Base-by-base conservation (phyloP, 1,140 invertebrate genomes). In the Ceratina japonica region DNA sequence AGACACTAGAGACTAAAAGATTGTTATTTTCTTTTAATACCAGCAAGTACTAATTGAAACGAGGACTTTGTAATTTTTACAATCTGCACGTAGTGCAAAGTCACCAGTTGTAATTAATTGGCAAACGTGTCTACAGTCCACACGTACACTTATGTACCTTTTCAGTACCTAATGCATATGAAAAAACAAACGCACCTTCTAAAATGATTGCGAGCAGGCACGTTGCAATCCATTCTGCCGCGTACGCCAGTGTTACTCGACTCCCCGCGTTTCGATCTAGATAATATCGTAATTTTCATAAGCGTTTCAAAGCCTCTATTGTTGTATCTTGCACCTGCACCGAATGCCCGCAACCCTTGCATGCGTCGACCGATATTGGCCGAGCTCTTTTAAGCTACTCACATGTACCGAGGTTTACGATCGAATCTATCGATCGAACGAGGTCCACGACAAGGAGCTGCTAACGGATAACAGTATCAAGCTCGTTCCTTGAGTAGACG, bases 271-370 rank as follows among this genome's bases (percentile, higher is more conserved):
- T 22, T 13, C 74, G 68, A 78, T 78, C 70, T 24, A 78, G 75
- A 78, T 63, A 72, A 71, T 72, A 63, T 56, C 59, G 51, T 78
- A 72, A 78, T 71, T 72, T 73, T 73, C 61, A 51, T 58, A 56
- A 73, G 70, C 52, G 61, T 73, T 51, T 73, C 51, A 24, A 56
- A 44, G 61, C 68, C 51, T n/a, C 70, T 51, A 79, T 73, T 79
- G 69, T 79, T 73, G 59, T 73, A 73, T 51, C 37, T 65, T 44
- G 69, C n/a, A n/a, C n/a, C n/a, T n/a, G n/a, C n/a, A n/a, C n/a
- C n/a, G n/a, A n/a, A n/a, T n/a, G n/a, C n/a, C n/a, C n/a, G n/a
- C 20, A 64, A 27, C 66, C 51, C 31, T 78, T 49, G 51, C 31
- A 44, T 72, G 20, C 59, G 51, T 49, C 69, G 61, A 73, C 52